Evolutionary conservation across 37 sponge, comb jelly and placozoan species (phyloP), one percentile per base, ranked within the genome.

Genomic region (Chondrosia reniformis): DNA sequence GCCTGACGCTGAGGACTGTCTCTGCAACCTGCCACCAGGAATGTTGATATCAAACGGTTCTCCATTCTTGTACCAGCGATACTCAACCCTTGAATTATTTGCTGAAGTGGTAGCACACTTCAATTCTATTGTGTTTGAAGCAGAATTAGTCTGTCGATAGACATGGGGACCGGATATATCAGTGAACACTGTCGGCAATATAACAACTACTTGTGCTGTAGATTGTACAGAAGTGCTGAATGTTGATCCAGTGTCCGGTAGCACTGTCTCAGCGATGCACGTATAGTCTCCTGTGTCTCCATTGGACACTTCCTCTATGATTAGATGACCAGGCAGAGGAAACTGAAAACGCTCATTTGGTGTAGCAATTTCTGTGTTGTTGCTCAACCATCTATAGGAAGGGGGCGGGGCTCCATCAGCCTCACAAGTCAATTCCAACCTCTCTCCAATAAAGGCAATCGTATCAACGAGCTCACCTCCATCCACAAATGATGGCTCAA

Each of bases 381-480:
- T 39, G 1, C n/a, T 40, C 58, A 56, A 28, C 72, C 72, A 69
- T 25, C 4, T 34, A 44, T 34, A 69, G 2, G 44, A 43, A 44
- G 72, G 6, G 9, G 72, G 72, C 41, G 72, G 72, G 4, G 72
- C 72, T 42, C 37, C 15, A 37, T 69, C 2, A 2, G 36, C 72
- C 12, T 13, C 8, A 44, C 72, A 69, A 2, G 32, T 69, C 44
- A 69, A 44, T 17, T 36, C 41, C 10, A 69, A n/a, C 1, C 22
- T 2, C 10, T 69, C 72, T 7, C 72, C 72, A n/a, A 17, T 34
- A 37, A 69, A 69, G 72, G 43, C 43, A 3, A 69, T 44, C 72
- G 19, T 33, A 44, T 39, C 72, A 3, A 13, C 44, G 2, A 69
- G 43, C 3, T 39, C 40, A 40, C 72, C 36, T 7, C 10, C n/a